A percentile compares a stretch with the other conserved stretches of the same genome.
Conservation (phyloP, 2,113 vertebrate species). For the Aptenodytes forsteri region DNA sequence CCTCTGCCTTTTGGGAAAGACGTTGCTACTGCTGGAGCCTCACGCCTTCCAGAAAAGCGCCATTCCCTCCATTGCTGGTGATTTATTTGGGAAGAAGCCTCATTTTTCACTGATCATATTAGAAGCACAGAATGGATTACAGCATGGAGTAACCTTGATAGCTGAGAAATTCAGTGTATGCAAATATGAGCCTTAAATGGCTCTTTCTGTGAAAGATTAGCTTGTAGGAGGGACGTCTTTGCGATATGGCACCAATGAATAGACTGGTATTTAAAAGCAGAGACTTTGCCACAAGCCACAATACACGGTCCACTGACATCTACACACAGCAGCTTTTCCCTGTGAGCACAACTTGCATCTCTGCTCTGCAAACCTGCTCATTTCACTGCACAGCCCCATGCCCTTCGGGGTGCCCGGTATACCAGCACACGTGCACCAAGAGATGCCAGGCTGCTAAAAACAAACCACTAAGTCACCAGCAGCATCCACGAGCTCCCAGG, state of each 20-base stretch:
- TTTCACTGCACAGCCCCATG: background rate
- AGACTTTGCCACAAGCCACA: background rate
- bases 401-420: rapidly evolving
- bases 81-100: constrained; percentile 26
- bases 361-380: background rate
- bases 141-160: constrained; percentile 20
- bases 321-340: background rate
- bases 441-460: background rate
- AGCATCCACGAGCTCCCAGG: background rate
- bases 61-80: background rate
- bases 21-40: background rate
- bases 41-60: background rate
- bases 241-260: background rate
- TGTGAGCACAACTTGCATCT: background rate
- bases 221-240: background rate
- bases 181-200: constrained; percentile 7
- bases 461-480: background rate
- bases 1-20: background rate
- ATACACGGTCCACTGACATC: background rate
- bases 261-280: background rate
- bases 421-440: rapidly evolving
- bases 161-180: constrained; percentile 39
- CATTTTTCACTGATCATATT: constrained; percentile 27
- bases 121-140: constrained; percentile 24
- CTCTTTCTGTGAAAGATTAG: background rate